Base-by-base conservation (phyloP, 2,113 vertebrate species). In the Rhizomys pruinosus region DNA sequence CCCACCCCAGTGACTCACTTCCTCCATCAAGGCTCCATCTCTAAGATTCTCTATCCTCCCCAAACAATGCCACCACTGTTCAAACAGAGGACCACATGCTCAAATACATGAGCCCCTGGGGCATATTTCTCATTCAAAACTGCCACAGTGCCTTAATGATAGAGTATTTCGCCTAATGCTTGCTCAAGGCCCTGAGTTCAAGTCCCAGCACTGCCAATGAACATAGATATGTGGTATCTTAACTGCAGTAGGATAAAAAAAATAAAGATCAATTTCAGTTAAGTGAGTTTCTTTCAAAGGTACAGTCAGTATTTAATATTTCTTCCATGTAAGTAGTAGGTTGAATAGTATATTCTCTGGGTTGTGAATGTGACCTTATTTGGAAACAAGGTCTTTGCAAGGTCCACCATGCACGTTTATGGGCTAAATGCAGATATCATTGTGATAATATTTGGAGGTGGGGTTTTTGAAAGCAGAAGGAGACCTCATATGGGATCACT, bases 311-410 rank as follows among this genome's bases (percentile, higher is more conserved):
- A 9, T 80, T 91, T 87, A 59, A 57, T 39, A 85, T 92, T 78
- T 80, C 52, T 17, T 92, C 34, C 63, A n/a, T 19, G 34, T 37
- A 3, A 42, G 57, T 19, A 52, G 7, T 25, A 42, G 44, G 9
- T 20, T 59, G 11, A 78, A 44, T 15, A 37, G 13, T 5, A 4
- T 23, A n/a, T n/a, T n/a, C n/a, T n/a, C 61, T 37, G 13, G 72
- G 39, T 81, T 94, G 16, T 72, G 44, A 78, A 57, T 39, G 8
- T 47, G 32, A 91, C 57, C 82, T 85, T 82, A 86, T 52, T 82
- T 82, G 25, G 39, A 74, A 87, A 76, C 12, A 17, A 29, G 44
- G 17, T 73, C 22, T 79, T 42, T 64, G 57, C 66, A 42, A 74
- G 32, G 42, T 84, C 59, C 39, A 85, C 44, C 27, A 29, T 37